Conservation (phyloP, 2,797 vertebrate genomes). For the Borostomias antarcticus region DNA sequence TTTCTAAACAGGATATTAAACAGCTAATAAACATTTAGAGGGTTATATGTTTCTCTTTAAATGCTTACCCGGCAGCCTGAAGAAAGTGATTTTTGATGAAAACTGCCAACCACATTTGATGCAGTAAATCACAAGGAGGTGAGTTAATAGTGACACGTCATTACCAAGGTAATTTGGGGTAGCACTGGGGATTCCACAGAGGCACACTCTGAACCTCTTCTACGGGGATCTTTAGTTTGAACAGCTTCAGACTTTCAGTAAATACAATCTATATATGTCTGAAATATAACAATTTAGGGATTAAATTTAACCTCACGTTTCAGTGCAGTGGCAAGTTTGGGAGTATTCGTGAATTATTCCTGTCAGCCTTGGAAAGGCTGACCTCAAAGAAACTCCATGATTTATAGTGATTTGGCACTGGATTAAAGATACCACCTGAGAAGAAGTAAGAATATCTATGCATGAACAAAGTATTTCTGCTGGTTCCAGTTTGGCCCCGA, state of each 20-base stretch:
- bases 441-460: neutral
- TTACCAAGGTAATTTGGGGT: constrained; percentile 51
- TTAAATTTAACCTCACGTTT: constrained; percentile 6
- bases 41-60: constrained; percentile 60
- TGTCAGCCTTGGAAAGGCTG: neutral
- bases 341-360: neutral
- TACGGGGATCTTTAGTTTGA: constrained; percentile 12
- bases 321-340: neutral
- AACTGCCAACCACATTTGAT: constrained; percentile 55
- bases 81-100: constrained; percentile 50
- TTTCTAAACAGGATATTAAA: constrained; percentile 79
- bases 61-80: constrained; percentile 58
- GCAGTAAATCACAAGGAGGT: constrained; percentile 55
- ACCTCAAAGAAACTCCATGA: neutral
- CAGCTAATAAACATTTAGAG: constrained; percentile 77
- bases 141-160: constrained; percentile 52
- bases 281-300: constrained; percentile 12
- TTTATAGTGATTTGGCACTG: neutral
- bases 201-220: constrained; percentile 4
- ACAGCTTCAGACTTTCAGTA: neutral
- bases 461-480: neutral
- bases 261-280: neutral
- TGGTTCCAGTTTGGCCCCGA: neutral
- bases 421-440: too few relatives aligned
- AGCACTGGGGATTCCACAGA: constrained; percentile 36